Evolutionary conservation across 2,888 invertebrate species (phyloP).

Genomic region (Apamea sordens): DNA sequence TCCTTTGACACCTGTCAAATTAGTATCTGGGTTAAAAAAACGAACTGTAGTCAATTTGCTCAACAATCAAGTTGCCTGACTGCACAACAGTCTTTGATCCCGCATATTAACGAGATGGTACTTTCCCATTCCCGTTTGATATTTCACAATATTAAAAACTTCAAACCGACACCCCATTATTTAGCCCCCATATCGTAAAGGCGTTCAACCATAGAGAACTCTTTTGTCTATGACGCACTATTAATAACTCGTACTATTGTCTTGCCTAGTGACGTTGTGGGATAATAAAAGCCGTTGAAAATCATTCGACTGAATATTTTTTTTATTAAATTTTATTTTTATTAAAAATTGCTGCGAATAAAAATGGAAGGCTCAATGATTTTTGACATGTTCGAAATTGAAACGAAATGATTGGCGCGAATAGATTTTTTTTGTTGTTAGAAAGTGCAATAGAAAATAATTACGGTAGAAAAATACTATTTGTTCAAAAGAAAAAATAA

Average conservation of each 20-base stretch:
- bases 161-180: constrained; percentile 62
- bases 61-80: too few relatives aligned
- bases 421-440: background rate
- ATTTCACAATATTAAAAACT: constrained; percentile 47
- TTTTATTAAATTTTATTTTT: constrained; percentile 11
- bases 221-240: constrained; percentile 71
- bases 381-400: constrained; percentile 32
- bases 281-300: constrained; percentile 53
- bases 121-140: constrained; percentile 24
- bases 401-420: constrained; percentile 18
- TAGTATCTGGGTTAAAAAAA: too few relatives aligned
- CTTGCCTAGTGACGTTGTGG: constrained; percentile 49
- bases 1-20: too few relatives aligned
- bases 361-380: constrained; percentile 14
- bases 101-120: constrained; percentile 28
- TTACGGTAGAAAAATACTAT: background rate
- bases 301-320: constrained; percentile 42
- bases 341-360: constrained; percentile 16
- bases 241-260: constrained; percentile 68
- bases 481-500: background rate
- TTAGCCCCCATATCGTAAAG: constrained; percentile 67
- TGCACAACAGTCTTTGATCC: constrained; percentile 13
- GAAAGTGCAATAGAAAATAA: background rate
- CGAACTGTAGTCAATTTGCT: background rate
- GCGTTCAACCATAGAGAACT: constrained; percentile 72